These are phyloP conservation scores for Nasonia oneida DNA, from an alignment of 2,888 invertebrate genomes.

Conservation along the genomic window DNA sequence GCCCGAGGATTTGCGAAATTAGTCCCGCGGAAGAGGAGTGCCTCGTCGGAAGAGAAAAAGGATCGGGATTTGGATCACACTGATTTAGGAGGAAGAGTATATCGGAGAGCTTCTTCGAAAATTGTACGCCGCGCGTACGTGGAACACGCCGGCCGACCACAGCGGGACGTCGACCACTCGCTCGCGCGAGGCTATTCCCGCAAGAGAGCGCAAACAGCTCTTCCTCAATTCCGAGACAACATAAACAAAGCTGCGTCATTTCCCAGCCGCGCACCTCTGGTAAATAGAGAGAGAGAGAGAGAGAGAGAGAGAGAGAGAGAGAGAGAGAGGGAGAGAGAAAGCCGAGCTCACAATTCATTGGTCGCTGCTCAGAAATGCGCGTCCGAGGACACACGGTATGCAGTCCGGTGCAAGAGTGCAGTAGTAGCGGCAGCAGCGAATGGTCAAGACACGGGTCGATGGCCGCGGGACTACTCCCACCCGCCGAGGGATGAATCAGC, in stretches of 20 bases:
- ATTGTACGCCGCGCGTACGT: not conserved
- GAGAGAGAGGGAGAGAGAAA: not conserved
- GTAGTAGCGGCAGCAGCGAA: not conserved
- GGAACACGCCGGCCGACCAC: not conserved
- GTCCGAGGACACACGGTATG: not conserved
- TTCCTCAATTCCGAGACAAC: not conserved
- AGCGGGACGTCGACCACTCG: not conserved
- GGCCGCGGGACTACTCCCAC: constrained; percentile 33
- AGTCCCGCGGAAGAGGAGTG: constrained; percentile 5
- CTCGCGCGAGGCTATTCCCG: not conserved
- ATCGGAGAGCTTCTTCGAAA: not conserved
- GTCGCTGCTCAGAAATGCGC: constrained; percentile 20
- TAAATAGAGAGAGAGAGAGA: not conserved
- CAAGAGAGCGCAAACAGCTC: not conserved
- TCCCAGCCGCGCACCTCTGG: not conserved
- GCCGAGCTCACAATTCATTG: constrained; percentile 33
- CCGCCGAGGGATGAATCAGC: constrained; percentile 61
- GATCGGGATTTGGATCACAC: constrained; percentile 4
- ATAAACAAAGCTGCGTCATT: constrained; percentile 28
- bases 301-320: not conserved
- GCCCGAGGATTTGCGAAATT: constrained; percentile 52
- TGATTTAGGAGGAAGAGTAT: not conserved
- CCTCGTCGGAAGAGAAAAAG: not conserved
- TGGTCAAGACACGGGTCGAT: constrained; percentile 56
- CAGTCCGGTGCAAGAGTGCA: not conserved